Base-by-base conservation (phyloP, 2,888 invertebrate species). In the Lycia hirtaria region DNA sequence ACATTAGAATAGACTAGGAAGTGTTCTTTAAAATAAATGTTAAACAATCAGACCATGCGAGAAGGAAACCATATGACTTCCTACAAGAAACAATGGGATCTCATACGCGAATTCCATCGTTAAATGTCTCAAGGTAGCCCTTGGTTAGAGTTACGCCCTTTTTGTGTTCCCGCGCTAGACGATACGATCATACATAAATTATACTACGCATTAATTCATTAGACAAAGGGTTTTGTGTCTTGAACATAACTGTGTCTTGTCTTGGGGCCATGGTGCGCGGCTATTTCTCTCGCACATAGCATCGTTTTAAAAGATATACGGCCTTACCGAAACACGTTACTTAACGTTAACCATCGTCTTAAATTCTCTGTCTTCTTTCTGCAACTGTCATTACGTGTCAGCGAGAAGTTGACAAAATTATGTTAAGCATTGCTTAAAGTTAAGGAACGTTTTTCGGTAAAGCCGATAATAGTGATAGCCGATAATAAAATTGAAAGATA, bases 171-270 rank as follows among this genome's bases (percentile, higher is more conserved):
- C 24, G 47, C 17, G n/a, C 6, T 22, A 45, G 12, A 14, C 17
- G 35, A 47, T 47, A 47, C 47, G 37, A 35, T 24, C 14, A 35
- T 35, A 35, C 47, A 35, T 47, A 35, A 35, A 47, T 47, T 47
- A 35, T 19, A 6, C 22, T 17, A 26, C n/a, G 35, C 35, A 35
- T 35, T 26, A 22, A 37, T 47, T 26, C 10, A 17, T 41, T 41
- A 41, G 41, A 41, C 26, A 41, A 26, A 41, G 26, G 26, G 15
- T 26, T 12, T 4, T 19, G 19, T 14, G 20, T 22, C 17, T 40
- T 40, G 22, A 40, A 38, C 2, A 22, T 12, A 38, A 1, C 10
- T 19, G n/a, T n/a, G n/a, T n/a, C n/a, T n/a, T n/a, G n/a, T n/a
- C n/a, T n/a, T n/a, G n/a, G n/a, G n/a, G n/a, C n/a, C n/a, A n/a